Percentiles rank a stretch among this genome's conserved stretches.
phyloP scores from a whole-genome alignment of 1,140 invertebrate species.

The Drosophila micromelanica region DNA sequence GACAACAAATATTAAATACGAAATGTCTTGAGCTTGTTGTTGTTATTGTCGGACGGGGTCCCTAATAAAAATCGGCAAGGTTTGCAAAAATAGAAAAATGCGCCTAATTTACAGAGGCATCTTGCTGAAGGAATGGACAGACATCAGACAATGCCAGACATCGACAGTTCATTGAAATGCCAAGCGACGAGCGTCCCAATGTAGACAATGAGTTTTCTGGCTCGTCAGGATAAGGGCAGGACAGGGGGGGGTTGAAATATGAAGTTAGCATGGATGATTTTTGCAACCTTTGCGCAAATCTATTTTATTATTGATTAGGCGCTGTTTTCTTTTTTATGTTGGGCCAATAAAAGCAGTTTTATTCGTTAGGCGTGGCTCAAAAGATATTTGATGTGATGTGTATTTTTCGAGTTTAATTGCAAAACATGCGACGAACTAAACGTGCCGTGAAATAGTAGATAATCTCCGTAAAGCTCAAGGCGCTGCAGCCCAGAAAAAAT shows the following conservation, averaged over 20 bases:
- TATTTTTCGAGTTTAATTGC: conserved; percentile 22
- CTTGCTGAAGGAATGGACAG: conserved; percentile 18
- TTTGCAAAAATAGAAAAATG: conserved; percentile 67
- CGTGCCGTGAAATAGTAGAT: conserved; percentile 87
- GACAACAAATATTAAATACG: conserved; percentile 69
- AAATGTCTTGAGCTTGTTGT: conserved; percentile 35
- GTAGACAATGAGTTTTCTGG: conserved; percentile 34
- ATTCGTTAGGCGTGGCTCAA: conserved; percentile 10
- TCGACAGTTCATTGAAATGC: conserved; percentile 72
- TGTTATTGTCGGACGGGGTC: conserved; percentile 51
- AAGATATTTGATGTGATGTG: not conserved
- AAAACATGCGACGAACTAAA: conserved; percentile 71
- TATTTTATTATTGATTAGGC: conserved; percentile 76
- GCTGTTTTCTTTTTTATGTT: conserved; percentile 44
- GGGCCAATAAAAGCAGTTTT: conserved; percentile 49
- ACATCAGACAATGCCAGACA: conserved; percentile 9
- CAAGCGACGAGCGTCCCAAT: conserved; percentile 34
- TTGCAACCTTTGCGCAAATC: conserved; percentile 55
- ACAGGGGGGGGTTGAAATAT: conserved; percentile 22
- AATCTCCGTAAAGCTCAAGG: conserved; percentile 89
- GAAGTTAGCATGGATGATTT: conserved; percentile 37
- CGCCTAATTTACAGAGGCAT: conserved; percentile 59
- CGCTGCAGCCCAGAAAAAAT: conserved; percentile 89
- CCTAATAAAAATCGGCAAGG: conserved; percentile 73
- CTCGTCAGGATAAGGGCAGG: conserved; percentile 6